Conservation (phyloP, 2,113 vertebrate species). For the Vombatus ursinus region DNA sequence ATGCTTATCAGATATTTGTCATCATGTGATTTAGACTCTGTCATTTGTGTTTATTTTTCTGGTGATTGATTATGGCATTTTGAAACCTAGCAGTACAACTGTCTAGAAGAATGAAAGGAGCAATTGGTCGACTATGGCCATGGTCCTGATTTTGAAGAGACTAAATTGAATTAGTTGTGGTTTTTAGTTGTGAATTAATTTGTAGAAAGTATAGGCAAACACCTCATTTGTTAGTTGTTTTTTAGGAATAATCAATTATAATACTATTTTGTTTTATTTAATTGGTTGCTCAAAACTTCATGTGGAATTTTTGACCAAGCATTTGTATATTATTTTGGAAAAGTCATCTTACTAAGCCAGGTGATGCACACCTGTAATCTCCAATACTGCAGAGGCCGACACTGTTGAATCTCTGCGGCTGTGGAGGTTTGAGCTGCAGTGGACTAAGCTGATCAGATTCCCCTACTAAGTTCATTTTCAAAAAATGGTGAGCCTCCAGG, state of each 20-base stretch:
- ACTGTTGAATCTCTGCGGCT: background rate
- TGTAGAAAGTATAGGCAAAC: background rate
- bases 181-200: background rate
- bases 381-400: background rate
- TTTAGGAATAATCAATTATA: slow-evolving; percentile 23
- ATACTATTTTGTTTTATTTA: background rate
- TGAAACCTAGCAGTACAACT: slow-evolving; percentile 45
- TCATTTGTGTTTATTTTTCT: slow-evolving; percentile 52
- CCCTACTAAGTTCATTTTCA: background rate
- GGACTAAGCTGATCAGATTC: background rate
- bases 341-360: background rate
- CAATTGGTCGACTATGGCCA: slow-evolving; percentile 64
- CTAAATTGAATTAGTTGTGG: slow-evolving; percentile 53
- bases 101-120: slow-evolving; percentile 30
- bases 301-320: background rate
- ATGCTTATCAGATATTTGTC: slow-evolving; percentile 3
- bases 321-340: background rate
- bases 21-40: background rate
- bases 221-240: background rate
- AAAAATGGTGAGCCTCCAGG: background rate
- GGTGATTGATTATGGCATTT: slow-evolving; percentile 2
- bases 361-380: background rate
- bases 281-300: background rate
- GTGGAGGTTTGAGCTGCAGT: background rate
- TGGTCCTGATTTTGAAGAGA: slow-evolving; percentile 61